These are phyloP conservation scores for Polypedilum pembai DNA, from an alignment of 1,140 invertebrate genomes.

Conservation along the genomic window DNA sequence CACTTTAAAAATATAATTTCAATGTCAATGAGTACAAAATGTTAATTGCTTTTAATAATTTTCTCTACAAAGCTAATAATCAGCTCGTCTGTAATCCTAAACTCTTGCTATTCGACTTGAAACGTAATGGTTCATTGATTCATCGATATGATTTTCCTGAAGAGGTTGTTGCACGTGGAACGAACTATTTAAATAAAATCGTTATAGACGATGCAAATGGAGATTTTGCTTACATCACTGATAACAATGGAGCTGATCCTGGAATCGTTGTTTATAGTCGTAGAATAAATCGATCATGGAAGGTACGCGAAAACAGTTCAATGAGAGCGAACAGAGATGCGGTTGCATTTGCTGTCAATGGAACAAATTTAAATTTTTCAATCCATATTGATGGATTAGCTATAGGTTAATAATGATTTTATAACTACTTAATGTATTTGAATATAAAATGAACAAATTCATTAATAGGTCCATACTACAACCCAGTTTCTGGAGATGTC, in stretches of 20 bases:
- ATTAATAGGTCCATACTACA: slow-evolving; percentile 47
- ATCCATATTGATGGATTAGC: slow-evolving; percentile 59
- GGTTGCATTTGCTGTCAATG: slow-evolving; percentile 50
- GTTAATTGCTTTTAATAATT: slow-evolving; percentile 9
- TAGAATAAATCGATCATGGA: slow-evolving; percentile 55
- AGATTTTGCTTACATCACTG: slow-evolving; percentile 61
- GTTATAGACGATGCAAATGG: slow-evolving; percentile 59
- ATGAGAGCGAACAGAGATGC: slow-evolving; percentile 54
- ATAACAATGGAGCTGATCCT: slow-evolving; percentile 55
- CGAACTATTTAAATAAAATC: slow-evolving; percentile 56
- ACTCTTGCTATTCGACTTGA: slow-evolving; percentile 59
- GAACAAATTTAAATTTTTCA: slow-evolving; percentile 46
- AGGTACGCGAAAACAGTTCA: slow-evolving; percentile 52
- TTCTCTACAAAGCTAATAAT: background rate
- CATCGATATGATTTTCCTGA: slow-evolving; percentile 50
- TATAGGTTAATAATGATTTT: slow-evolving; percentile 51
- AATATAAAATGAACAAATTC: no score
- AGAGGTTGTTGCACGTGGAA: slow-evolving; percentile 46
- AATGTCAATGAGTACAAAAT: slow-evolving; percentile 1
- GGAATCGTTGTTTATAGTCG: slow-evolving; percentile 62
- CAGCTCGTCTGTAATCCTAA: slow-evolving; percentile 50
- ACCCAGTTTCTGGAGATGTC: slow-evolving; percentile 32
- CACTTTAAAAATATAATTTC: background rate
- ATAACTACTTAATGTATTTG: no score
- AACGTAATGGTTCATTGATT: slow-evolving; percentile 48